These are phyloP conservation scores for Porphyrio hochstetteri DNA, from an alignment of 2,113 vertebrate genomes.

Conservation along the genomic window DNA sequence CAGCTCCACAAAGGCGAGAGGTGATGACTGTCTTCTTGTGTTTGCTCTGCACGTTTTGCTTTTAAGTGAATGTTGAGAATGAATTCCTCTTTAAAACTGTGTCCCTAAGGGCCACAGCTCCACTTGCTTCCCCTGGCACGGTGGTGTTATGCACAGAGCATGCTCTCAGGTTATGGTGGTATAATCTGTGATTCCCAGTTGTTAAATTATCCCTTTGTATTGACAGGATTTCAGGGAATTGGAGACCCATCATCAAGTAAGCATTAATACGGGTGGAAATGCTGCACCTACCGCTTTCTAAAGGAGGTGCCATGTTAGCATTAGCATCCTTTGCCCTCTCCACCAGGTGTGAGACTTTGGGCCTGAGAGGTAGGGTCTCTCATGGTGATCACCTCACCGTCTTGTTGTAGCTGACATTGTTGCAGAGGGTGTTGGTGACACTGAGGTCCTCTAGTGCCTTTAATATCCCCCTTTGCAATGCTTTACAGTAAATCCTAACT, in stretches of 20 bases:
- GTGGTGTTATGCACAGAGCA: neutral
- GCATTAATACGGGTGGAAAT: neutral
- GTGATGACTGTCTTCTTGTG: neutral
- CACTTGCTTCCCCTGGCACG: neutral
- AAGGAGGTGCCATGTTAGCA: neutral
- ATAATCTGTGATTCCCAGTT: neutral
- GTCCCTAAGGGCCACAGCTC: neutral
- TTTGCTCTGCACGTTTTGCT: neutral
- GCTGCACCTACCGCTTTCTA: neutral
- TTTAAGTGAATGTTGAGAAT: neutral
- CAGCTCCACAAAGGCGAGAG: neutral
- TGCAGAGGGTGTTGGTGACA: neutral
- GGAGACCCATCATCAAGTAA: neutral
- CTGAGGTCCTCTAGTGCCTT: neutral
- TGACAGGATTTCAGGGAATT: neutral
- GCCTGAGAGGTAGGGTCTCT: neutral
- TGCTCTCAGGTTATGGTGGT: neutral
- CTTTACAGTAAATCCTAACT: neutral
- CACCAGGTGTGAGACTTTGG: neutral
- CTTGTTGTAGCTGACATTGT: neutral
- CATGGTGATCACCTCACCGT: rapidly evolving
- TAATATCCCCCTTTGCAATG: neutral
- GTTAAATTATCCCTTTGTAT: neutral
- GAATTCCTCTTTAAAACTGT: neutral
- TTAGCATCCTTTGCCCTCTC: neutral